phyloP scores from a whole-genome alignment of 2,797 vertebrate species.

The Cheirogaleus major region DNA sequence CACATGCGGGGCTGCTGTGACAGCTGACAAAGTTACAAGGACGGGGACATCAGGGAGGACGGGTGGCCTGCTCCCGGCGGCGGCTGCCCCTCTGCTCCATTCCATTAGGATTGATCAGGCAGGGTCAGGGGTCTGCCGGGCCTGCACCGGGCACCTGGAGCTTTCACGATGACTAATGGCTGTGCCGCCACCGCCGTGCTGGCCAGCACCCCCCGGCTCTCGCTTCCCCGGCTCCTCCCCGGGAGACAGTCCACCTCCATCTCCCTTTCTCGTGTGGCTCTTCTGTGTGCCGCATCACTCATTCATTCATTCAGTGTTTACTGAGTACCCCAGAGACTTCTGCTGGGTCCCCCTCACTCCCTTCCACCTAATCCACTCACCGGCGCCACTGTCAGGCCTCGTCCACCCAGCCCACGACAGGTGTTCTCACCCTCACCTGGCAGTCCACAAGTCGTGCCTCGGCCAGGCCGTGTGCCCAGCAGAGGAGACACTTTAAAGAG shows the following conservation, averaged over 20 bases:
- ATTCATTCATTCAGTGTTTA: neutral
- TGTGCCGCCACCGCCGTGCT: neutral
- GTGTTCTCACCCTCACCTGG: neutral
- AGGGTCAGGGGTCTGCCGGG: conserved; percentile 84
- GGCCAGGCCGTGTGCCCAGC: neutral
- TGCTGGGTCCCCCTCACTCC: neutral
- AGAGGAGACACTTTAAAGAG: neutral
- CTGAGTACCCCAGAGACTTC: neutral
- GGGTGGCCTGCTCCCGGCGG: conserved; percentile 78
- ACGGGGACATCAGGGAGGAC: conserved; percentile 81
- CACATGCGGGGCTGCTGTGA: conserved; percentile 71
- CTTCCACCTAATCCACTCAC: neutral
- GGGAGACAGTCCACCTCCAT: rapidly evolving
- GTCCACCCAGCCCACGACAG: rapidly evolving
- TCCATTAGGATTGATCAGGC: conserved; percentile 88
- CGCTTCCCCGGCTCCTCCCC: neutral
- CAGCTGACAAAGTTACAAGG: conserved; percentile 86
- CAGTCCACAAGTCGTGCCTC: neutral
- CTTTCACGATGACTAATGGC: conserved; percentile 86
- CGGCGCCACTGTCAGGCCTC: neutral
- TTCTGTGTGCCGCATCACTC: neutral
- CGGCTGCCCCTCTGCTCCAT: conserved; percentile 84
- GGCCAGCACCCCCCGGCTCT: neutral
- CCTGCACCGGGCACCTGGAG: conserved; percentile 80
- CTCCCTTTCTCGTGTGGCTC: neutral